Percentiles rank a stretch among this genome's conserved stretches.
These are phyloP conservation scores for Parnassius orleans DNA, from an alignment of 2,888 invertebrate species.

Conservation along the genomic window DNA sequence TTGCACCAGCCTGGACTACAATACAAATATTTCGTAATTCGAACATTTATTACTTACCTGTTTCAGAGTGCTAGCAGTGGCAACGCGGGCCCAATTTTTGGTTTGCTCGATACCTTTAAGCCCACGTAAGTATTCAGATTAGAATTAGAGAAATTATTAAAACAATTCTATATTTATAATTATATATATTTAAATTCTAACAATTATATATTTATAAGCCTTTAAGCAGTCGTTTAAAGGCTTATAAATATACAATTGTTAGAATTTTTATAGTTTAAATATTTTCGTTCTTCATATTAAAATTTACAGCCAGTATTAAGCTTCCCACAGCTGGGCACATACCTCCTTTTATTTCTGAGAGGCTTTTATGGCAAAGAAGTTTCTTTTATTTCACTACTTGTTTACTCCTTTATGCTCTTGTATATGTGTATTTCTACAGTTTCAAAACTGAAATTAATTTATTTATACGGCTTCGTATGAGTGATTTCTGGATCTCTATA, in stretches of 20 bases:
- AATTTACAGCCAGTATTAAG: not conserved
- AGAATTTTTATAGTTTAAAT: too few species aligned
- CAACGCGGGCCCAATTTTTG: not conserved
- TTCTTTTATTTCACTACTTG: too few species aligned
- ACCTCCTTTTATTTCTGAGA: not conserved
- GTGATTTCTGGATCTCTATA: too few species aligned
- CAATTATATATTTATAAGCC: not conserved
- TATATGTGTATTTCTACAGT: too few species aligned
- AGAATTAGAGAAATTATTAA: not conserved
- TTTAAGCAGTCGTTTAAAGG: too few species aligned
- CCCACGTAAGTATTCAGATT: not conserved
- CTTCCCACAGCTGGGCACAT: not conserved
- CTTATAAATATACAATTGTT: too few species aligned
- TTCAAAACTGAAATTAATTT: too few species aligned
- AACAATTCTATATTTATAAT: not conserved
- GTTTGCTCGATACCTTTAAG: not conserved
- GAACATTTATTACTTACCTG: not conserved
- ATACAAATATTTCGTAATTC: not conserved
- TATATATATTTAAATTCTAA: not conserved
- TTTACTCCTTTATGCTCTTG: not conserved
- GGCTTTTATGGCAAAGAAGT: too few species aligned
- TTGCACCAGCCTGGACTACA: not conserved
- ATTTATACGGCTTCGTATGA: too few species aligned
- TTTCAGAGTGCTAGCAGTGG: not conserved
- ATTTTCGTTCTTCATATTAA: too few species aligned